Evolutionary conservation across 2,797 vertebrate species (phyloP), one percentile per base, ranked within the genome.

Genomic region (Sebastes hubbsi): DNA sequence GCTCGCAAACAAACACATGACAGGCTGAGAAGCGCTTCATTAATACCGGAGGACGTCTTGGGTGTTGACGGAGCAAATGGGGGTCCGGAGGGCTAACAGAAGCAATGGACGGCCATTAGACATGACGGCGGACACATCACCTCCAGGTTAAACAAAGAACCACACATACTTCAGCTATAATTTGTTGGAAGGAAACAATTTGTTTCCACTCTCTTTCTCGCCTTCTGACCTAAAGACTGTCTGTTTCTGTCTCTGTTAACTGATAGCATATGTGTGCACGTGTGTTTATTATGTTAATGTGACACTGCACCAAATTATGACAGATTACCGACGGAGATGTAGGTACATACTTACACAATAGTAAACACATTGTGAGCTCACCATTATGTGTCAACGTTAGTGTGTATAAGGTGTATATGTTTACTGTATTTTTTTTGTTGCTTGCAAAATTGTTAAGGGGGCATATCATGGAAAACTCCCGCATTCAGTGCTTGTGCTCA

Each of bases 21-120:
- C 67, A 27, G 60, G 32, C 65, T 72, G 22, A 55, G 34, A 18
- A 5, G 73, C 11, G 1, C 3, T 62, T 42, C 12, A 10, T 49
- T 73, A 59, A 70, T 71, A 34, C 58, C 56, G 63, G 55, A 56
- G 64, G 27, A 16, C 3, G 14, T 75, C 69, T 60, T 5, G 38
- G 65, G 77, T 75, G 77, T 72, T 60, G 52, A 72, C 27, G 8
- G 42, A 42, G 73, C 49, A 72, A 72, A 75, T 22, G 36, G 30
- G 30, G 34, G 71, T 78, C 52, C 42, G 59, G 64, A 75, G 66
- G 20, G 62, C 12, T 22, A 24, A 67, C n/a, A 65, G 49, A 46
- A 38, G 24, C 29, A 52, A 5, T 12, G 24, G 73, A 70, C n/a
- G 14, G 25, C 55, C 32, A 54, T 63, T 65, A 59, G 27, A 72